A percentile compares a stretch with the other conserved stretches of the same genome.
Conservation (phyloP, 1,140 invertebrate genomes). For the Heliconius congener region DNA sequence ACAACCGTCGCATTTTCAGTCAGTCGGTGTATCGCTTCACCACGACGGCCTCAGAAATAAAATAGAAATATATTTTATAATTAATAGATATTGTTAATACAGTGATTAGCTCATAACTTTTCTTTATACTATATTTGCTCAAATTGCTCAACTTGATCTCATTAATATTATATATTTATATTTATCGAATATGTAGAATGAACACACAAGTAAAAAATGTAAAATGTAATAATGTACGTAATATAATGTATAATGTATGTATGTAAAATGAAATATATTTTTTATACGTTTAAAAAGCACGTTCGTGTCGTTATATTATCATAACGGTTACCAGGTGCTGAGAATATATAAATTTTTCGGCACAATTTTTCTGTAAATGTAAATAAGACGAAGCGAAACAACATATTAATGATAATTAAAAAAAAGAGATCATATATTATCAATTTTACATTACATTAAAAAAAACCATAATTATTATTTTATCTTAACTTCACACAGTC, state of each 20-base stretch:
- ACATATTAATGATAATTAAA: neutral
- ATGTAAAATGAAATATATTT: constrained; percentile 3
- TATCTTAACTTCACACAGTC: neutral
- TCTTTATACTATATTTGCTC: neutral
- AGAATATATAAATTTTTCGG: neutral
- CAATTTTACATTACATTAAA: neutral
- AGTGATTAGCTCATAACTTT: too few species aligned
- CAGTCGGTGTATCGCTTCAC: too few species aligned
- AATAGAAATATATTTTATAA: too few species aligned
- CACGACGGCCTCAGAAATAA: too few species aligned
- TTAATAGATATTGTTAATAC: too few species aligned
- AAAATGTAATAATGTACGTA: too few species aligned
- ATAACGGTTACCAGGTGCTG: neutral
- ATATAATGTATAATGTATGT: neutral
- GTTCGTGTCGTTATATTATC: constrained; percentile 43
- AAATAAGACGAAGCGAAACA: neutral
- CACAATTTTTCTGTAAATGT: neutral
- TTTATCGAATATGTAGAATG: neutral
- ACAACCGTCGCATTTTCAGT: neutral
- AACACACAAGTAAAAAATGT: neutral
- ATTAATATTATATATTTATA: neutral
- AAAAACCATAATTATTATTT: neutral
- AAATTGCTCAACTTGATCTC: neutral
- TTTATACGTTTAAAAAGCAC: constrained; percentile 40
- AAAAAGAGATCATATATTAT: neutral